phyloP scores from a whole-genome alignment of 2,113 vertebrate species.

The Leptocoma aspasia region DNA sequence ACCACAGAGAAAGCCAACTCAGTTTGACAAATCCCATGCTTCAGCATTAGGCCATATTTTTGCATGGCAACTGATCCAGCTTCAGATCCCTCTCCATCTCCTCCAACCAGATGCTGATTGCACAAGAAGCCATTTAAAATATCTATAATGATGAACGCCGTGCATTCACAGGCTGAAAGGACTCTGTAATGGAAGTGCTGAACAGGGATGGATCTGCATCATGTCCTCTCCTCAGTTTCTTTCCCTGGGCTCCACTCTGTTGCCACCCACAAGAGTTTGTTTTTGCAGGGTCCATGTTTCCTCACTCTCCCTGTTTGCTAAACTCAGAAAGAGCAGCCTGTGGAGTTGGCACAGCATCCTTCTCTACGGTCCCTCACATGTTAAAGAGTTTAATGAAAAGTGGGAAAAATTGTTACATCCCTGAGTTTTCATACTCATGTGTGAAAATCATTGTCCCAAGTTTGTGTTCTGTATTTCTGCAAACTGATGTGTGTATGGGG shows the following conservation, averaged over 20 bases:
- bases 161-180: background rate
- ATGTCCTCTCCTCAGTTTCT: background rate
- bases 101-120: background rate
- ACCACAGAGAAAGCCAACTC: background rate
- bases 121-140: background rate
- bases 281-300: background rate
- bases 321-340: background rate
- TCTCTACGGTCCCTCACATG: accelerated
- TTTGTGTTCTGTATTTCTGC: background rate
- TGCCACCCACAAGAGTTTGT: background rate
- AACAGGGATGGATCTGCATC: background rate
- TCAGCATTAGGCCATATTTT: background rate
- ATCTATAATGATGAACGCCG: background rate
- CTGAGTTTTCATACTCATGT: background rate
- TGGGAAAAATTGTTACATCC: background rate
- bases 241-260: background rate
- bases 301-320: background rate
- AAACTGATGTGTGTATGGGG: background rate
- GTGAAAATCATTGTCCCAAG: background rate
- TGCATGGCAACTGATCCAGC: background rate
- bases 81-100: background rate
- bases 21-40: background rate
- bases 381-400: background rate
- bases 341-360: background rate
- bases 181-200: background rate